A percentile compares a stretch with the other conserved stretches of the same genome.
phyloP scores from a whole-genome alignment of 2,797 vertebrate species.

The Chromis chromis region DNA sequence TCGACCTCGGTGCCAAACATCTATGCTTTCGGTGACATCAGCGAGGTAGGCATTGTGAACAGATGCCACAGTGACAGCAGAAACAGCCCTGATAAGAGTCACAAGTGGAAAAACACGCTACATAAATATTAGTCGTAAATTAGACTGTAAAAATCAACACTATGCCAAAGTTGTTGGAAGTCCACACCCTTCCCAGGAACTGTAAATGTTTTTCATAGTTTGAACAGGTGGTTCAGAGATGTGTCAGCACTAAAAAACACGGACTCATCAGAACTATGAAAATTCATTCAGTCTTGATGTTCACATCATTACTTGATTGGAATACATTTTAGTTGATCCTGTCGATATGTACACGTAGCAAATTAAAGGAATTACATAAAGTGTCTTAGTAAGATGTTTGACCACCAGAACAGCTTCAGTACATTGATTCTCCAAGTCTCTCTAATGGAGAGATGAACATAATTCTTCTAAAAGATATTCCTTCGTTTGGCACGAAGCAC shows the following conservation, averaged over 20 bases:
- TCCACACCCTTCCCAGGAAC: constrained; percentile 20
- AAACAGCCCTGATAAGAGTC: not conserved
- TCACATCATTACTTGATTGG: not conserved
- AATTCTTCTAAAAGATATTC: no score
- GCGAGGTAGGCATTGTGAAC: constrained; percentile 84
- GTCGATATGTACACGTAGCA: not conserved
- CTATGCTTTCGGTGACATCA: constrained; percentile 93
- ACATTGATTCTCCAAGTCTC: no score
- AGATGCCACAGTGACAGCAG: constrained; percentile 1
- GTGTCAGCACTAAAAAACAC: not conserved
- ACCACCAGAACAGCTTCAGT: no score
- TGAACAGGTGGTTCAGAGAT: not conserved
- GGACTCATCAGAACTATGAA: not conserved
- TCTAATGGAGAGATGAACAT: no score
- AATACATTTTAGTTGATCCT: not conserved
- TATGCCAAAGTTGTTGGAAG: constrained; percentile 1
- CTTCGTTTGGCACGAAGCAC: no score
- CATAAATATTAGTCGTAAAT: constrained; percentile 13
- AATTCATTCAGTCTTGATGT: not conserved
- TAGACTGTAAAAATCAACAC: not conserved
- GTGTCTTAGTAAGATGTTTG: no score
- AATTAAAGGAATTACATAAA: no score
- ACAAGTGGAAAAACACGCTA: not conserved
- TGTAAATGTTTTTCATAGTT: constrained; percentile 31
- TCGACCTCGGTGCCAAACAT: constrained; percentile 91